Base-by-base conservation (phyloP, 92 coral and sea anemone species). In the Montipora capitata region DNA sequence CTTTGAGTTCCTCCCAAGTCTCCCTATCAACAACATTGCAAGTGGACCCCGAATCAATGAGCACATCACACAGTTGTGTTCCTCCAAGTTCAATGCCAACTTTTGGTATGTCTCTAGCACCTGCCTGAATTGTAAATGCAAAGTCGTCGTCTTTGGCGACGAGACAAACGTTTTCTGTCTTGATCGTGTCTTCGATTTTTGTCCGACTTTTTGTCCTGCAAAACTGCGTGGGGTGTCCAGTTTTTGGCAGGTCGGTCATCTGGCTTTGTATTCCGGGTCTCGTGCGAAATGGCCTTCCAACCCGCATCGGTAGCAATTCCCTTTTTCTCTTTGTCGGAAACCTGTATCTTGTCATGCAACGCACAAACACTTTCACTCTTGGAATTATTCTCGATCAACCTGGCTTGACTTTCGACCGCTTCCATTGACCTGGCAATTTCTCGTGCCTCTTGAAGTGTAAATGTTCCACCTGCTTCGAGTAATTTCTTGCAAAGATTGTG, bases 1-100 rank as follows among this genome's bases (percentile, higher is more conserved):
- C 45, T 38, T 68, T 84, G 42, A 89, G 48, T 7, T 38, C 63
- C 65, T 67, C 38, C 88, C 78, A 68, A 5, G 84, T 77, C 43
- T 42, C 64, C 14, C 85, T 62, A 54, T 89, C 85, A 3, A 88
- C 40, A 18, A 81, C 88, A 88, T 82, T 88, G 77, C 87, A 80
- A 40, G 82, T 81, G 54, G 76, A 83, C 8, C 89, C 89, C 13
- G 80, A 83, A 39, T 84, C 85, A 39, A 84, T 76, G 18, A 59
- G 81, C 45, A 83, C 89, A 10, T 67, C 89, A 1, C 57, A 41
- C 65, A 83, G 72, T 38, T 78, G 41, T 7, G 68, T 85, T 5
- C 89, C 85, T 68, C 89, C 85, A 20, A 83, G 69, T 7, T 66
- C 62, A 45, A 75, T 72, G 42, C 54, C 67, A 40, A 75, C 16